Conservation (phyloP, 2,113 vertebrate genomes). For the Lepisosteus oculatus region DNA sequence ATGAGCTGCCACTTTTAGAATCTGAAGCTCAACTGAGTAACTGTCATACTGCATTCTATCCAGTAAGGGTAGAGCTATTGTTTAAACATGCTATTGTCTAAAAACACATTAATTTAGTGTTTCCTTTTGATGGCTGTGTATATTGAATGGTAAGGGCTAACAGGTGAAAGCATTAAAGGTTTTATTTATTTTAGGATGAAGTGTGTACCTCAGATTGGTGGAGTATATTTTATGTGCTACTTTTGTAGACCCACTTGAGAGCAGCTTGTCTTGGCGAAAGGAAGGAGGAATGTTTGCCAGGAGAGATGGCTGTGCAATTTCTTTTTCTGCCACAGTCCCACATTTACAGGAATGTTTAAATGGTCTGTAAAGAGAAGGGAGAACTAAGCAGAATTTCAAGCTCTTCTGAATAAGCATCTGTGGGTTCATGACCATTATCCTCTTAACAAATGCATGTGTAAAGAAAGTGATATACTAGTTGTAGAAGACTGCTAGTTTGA, state of each 20-base stretch:
- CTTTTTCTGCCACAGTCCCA: too few relatives aligned
- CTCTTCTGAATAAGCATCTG: too few relatives aligned
- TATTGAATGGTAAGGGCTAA: not conserved
- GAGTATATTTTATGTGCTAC: not conserved
- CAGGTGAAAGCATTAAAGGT: not conserved
- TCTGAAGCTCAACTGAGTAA: conserved; percentile 37
- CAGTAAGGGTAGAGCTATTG: conserved; percentile 14
- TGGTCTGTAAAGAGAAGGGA: too few relatives aligned
- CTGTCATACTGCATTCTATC: conserved; percentile 39
- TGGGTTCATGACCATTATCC: too few relatives aligned
- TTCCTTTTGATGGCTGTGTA: not conserved
- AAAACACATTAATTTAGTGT: conserved; percentile 16
- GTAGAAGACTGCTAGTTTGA: too few relatives aligned
- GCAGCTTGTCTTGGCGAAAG: too few relatives aligned
- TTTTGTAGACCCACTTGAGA: not conserved
- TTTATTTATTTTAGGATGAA: not conserved
- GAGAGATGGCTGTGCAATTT: not conserved
- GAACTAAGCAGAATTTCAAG: too few relatives aligned
- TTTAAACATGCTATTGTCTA: conserved; percentile 26
- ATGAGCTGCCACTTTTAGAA: conserved; percentile 38
- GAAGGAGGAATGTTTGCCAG: too few relatives aligned
- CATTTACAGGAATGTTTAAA: too few relatives aligned
- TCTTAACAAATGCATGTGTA: too few relatives aligned
- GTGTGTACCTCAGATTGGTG: not conserved
- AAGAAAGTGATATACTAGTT: too few relatives aligned